Percentiles rank a stretch among this genome's conserved stretches.
These are phyloP conservation scores for Pomacea maculata DNA, from an alignment of 1,140 invertebrate species.

Conservation along the genomic window DNA sequence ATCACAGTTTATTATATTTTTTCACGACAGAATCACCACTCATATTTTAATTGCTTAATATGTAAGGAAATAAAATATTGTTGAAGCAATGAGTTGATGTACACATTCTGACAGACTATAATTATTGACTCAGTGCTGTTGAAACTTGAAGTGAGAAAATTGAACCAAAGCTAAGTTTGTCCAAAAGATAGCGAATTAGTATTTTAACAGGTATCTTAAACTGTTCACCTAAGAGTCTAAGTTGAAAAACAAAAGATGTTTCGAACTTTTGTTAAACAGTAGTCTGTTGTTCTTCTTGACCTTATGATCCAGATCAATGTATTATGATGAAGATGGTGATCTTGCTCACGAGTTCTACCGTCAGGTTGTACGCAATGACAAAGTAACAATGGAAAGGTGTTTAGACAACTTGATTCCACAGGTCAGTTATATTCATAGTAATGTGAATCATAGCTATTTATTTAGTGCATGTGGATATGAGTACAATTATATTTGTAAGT, in stretches of 20 bases:
- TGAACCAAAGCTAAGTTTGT: neutral
- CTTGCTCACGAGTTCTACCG: slow-evolving; percentile 69
- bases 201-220: no score
- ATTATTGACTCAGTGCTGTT: neutral
- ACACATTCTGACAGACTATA: neutral
- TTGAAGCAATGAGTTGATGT: neutral
- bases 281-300: neutral
- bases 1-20: neutral
- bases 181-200: no score
- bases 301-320: slow-evolving; percentile 66
- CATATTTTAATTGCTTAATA: neutral
- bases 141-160: neutral
- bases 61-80: neutral
- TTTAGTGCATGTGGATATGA: no score
- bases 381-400: slow-evolving; percentile 58
- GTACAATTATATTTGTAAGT: no score
- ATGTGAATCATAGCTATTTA: no score
- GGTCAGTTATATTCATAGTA: slow-evolving; percentile 39
- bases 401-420: slow-evolving; percentile 63
- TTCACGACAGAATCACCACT: neutral
- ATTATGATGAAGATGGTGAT: slow-evolving; percentile 70
- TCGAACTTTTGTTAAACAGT: no score
- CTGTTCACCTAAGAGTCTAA: no score
- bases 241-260: no score
- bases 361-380: slow-evolving; percentile 58